Evolutionary conservation across 2,113 vertebrate genomes (phyloP).

Genomic region (Clarias gariepinus): DNA sequence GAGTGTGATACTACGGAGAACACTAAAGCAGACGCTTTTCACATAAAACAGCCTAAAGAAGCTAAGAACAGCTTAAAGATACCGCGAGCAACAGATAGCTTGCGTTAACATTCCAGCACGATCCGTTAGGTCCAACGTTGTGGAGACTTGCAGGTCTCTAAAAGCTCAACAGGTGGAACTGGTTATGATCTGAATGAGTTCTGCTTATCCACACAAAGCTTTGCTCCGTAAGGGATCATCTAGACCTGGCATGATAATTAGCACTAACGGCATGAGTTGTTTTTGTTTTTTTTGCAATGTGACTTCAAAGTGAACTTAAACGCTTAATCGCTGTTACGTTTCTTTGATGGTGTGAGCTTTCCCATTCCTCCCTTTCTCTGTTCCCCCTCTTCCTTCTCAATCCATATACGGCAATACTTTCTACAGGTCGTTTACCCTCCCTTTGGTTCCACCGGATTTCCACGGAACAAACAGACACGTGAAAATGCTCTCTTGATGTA

Average conservation of each 20-base stretch:
- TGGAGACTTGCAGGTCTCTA: not conserved
- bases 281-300: too few relatives aligned
- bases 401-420: too few relatives aligned
- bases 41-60: not conserved
- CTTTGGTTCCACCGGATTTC: too few relatives aligned
- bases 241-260: not conserved
- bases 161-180: not conserved
- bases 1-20: not conserved
- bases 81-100: not conserved
- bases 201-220: too few relatives aligned
- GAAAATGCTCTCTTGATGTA: too few relatives aligned
- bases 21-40: not conserved
- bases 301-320: not conserved
- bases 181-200: not conserved
- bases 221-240: too few relatives aligned
- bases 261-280: not conserved
- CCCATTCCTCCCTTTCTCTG: too few relatives aligned
- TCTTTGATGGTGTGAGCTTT: too few relatives aligned
- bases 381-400: too few relatives aligned
- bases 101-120: not conserved
- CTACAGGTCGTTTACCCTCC: too few relatives aligned
- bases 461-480: too few relatives aligned
- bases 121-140: not conserved
- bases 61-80: not conserved
- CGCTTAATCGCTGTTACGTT: too few relatives aligned